phyloP scores from a whole-genome alignment of 1,140 invertebrate species.

The Temnothorax longispinosus region DNA sequence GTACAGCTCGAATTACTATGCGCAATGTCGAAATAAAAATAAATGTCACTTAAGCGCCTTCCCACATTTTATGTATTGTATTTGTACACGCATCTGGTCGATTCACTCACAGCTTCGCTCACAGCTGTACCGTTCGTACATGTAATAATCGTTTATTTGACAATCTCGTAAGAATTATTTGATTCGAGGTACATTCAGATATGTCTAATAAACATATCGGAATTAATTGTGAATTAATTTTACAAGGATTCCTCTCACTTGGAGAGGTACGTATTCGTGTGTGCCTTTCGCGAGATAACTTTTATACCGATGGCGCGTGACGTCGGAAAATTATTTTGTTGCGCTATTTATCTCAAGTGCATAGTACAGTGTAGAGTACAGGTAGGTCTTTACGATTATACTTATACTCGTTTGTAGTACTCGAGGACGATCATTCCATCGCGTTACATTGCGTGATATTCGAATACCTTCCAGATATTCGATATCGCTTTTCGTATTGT shows the following conservation, averaged over 20 bases:
- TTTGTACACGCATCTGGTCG: slow-evolving; percentile 8
- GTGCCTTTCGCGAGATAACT: background rate
- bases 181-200: background rate
- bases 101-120: slow-evolving; percentile 13
- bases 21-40: slow-evolving; percentile 46
- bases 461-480: slow-evolving; percentile 4
- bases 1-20: slow-evolving; percentile 36
- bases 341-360: background rate
- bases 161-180: background rate
- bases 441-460: background rate
- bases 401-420: background rate
- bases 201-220: background rate
- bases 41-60: slow-evolving; percentile 53
- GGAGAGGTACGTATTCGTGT: background rate
- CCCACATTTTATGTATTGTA: slow-evolving; percentile 18
- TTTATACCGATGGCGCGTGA: background rate
- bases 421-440: slow-evolving; percentile 4
- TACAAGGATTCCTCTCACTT: background rate
- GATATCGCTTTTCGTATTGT: background rate
- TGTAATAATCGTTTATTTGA: no score
- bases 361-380: background rate
- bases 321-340: background rate
- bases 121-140: background rate
- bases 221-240: slow-evolving; percentile 2
- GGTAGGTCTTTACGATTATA: background rate